Base-by-base conservation (phyloP, 2,888 invertebrate genomes). In the Dryadula phaetusa region DNA sequence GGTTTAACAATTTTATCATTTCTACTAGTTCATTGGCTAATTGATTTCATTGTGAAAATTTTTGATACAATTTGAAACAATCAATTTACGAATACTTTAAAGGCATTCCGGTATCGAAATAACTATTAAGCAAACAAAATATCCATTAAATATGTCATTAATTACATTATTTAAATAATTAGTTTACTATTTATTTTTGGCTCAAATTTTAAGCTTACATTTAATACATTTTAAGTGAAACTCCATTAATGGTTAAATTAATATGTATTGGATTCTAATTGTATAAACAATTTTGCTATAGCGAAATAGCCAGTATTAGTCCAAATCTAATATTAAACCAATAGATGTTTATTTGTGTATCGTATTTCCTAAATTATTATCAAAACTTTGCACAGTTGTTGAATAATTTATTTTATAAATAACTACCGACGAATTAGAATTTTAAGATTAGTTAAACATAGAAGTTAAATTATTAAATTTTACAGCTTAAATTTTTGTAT, bases 231-330 rank as follows among this genome's bases (percentile, higher is more conserved):
- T 40, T 12, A 16, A 40, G 40, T n/a, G 22, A 22, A 25, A 40
- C 40, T 40, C 42, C 20, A n/a, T 37, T 54, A 54, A 37, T 37
- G 10, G 44, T 46, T 6, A 46, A 10, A 54, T 56, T 56, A 40
- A 56, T 4, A 14, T 7, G 7, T 37, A 20, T 34, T 54, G 20
- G 5, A n/a, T 37, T 18, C 7, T 8, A 18, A n/a, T 7, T 7
- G 10, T 28, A 37, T 18, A 37, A 3, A 20, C 12, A 20, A 20
- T 20, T 37, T 54, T 14, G 14, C 12, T 32, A n/a, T n/a, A n/a
- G n/a, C 3, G 12, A 34, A 25, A 16, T 62, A 40, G 44, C 12
- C 44, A 25, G 14, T 44, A 22, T 22, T 46, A 46, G 6, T 7
- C 7, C 8, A 34, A 34, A 12, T n/a, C n/a, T n/a, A n/a, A n/a